These are phyloP conservation scores for Melanotaenia nigrans DNA, from an alignment of 2,797 vertebrate genomes.

Conservation along the genomic window DNA sequence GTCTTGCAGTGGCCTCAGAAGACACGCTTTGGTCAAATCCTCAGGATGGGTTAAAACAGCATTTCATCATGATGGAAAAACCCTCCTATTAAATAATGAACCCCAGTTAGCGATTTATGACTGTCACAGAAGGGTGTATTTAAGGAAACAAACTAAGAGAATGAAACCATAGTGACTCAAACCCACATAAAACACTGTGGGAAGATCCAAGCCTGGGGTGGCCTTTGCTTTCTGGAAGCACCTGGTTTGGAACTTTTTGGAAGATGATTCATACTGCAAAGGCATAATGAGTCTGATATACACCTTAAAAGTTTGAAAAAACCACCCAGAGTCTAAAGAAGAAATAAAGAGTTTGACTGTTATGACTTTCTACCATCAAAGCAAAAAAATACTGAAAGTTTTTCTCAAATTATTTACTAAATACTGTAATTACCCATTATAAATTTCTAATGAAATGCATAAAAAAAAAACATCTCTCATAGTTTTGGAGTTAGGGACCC, in stretches of 20 bases:
- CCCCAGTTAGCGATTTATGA: background rate
- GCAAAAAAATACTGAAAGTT: background rate
- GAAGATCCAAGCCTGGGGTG: background rate
- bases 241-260: background rate
- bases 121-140: background rate
- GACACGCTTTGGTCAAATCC: background rate
- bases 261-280: conserved; percentile 7
- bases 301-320: background rate
- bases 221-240: conserved; percentile 1
- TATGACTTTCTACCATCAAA: background rate
- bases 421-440: background rate
- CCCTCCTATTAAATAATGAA: background rate
- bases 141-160: background rate
- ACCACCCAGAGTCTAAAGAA: background rate
- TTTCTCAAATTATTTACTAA: background rate
- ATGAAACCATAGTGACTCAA: background rate
- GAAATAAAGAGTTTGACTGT: background rate
- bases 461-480: no score
- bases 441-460: background rate
- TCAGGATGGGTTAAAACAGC: background rate
- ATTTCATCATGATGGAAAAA: background rate
- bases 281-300: background rate
- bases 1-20: background rate
- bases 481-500: background rate
- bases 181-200: background rate